Evolutionary conservation across 1,140 invertebrate species (phyloP).

Genomic region (Coelopa frigida): DNA sequence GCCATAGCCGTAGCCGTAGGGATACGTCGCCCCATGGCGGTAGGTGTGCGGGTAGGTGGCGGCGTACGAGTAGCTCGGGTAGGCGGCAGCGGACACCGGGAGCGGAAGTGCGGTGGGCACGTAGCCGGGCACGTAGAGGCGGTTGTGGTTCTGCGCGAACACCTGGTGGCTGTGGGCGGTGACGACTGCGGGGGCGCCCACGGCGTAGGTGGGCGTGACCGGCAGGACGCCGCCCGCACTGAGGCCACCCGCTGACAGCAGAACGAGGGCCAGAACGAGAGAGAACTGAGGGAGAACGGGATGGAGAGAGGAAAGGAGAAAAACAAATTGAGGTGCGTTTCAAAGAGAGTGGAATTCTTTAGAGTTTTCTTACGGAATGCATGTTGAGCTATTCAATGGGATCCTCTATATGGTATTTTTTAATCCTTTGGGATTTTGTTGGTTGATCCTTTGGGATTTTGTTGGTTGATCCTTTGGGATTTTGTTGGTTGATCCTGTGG

Average conservation of each 20-base stretch:
- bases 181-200: slow-evolving; percentile 12
- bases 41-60: slow-evolving; percentile 14
- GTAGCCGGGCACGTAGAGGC: slow-evolving; percentile 19
- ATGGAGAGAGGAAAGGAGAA: background rate
- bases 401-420: too few species aligned
- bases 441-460: too few species aligned
- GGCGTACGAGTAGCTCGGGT: slow-evolving; percentile 13
- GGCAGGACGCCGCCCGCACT: slow-evolving; percentile 1
- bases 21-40: slow-evolving; percentile 14
- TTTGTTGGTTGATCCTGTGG: too few species aligned
- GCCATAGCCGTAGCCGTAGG: slow-evolving; percentile 21
- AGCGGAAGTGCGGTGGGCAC: slow-evolving; percentile 18
- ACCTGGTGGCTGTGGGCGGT: slow-evolving; percentile 29
- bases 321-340: background rate
- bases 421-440: too few species aligned
- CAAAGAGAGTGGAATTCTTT: background rate
- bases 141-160: slow-evolving; percentile 27
- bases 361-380: too few species aligned
- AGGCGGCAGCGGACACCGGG: background rate
- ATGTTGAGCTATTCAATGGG: too few species aligned
- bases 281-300: background rate
- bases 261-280: background rate
- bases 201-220: slow-evolving; percentile 4
- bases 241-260: too few species aligned
- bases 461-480: too few species aligned